These are phyloP conservation scores for Chloropsis hardwickii DNA, from an alignment of 2,113 vertebrate species.

Conservation along the genomic window DNA sequence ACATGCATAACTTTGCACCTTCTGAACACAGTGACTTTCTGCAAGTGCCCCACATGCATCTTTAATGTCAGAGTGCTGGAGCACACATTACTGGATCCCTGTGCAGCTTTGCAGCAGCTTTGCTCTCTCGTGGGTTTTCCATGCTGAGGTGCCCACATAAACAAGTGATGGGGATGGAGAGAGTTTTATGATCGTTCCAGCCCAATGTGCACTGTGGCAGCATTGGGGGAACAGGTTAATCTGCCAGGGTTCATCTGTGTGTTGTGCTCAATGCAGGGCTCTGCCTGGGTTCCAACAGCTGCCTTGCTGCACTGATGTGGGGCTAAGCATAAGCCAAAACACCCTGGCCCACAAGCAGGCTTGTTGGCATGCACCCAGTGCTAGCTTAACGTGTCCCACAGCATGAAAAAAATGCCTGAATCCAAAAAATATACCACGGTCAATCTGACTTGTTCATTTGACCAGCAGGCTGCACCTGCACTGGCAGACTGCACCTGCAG, in stretches of 20 bases:
- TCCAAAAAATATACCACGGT: neutral
- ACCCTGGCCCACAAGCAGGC: neutral
- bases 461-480: neutral
- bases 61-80: neutral
- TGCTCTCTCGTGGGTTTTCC: neutral
- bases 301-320: neutral
- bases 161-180: neutral
- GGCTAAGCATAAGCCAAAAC: neutral
- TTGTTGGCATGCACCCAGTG: neutral
- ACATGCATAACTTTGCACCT: neutral
- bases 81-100: neutral
- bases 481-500: neutral
- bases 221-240: neutral
- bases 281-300: neutral
- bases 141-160: neutral
- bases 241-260: neutral
- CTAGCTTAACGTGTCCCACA: neutral
- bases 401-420: neutral
- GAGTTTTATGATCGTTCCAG: neutral
- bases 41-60: neutral
- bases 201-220: neutral
- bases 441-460: neutral
- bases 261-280: neutral
- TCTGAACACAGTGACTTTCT: neutral
- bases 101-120: neutral